These are phyloP conservation scores for Brachyrhaphis roseni DNA, from an alignment of 2,797 vertebrate genomes.

Conservation along the genomic window DNA sequence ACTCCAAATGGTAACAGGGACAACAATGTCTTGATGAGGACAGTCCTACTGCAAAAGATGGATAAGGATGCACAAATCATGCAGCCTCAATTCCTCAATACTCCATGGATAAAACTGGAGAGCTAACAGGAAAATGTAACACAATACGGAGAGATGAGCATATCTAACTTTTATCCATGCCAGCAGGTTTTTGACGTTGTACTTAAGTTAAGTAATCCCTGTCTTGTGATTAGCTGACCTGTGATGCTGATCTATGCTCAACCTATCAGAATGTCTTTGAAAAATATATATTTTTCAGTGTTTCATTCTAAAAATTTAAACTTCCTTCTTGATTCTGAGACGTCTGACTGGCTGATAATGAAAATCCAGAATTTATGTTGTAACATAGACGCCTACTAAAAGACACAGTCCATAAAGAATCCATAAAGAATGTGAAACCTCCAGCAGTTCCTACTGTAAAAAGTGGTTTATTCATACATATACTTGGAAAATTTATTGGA, in stretches of 20 bases:
- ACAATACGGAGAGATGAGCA: not conserved
- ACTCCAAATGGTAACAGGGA: not conserved
- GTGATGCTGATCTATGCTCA: not conserved
- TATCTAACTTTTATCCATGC: not conserved
- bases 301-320: not conserved
- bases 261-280: not conserved
- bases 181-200: not conserved
- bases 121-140: not conserved
- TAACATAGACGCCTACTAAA: not conserved
- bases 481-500: not conserved
- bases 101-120: not conserved
- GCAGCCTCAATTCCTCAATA: not conserved
- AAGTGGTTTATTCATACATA: not conserved
- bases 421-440: not conserved
- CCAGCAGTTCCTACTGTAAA: not conserved
- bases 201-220: no score
- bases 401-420: not conserved
- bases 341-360: no score
- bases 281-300: not conserved
- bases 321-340: not conserved
- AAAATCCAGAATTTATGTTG: not conserved
- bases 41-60: not conserved
- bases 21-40: not conserved
- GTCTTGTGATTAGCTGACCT: not conserved
- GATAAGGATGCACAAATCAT: not conserved